phyloP scores from a whole-genome alignment of 2,888 invertebrate genomes.

The Linnaemya tessellans region DNA sequence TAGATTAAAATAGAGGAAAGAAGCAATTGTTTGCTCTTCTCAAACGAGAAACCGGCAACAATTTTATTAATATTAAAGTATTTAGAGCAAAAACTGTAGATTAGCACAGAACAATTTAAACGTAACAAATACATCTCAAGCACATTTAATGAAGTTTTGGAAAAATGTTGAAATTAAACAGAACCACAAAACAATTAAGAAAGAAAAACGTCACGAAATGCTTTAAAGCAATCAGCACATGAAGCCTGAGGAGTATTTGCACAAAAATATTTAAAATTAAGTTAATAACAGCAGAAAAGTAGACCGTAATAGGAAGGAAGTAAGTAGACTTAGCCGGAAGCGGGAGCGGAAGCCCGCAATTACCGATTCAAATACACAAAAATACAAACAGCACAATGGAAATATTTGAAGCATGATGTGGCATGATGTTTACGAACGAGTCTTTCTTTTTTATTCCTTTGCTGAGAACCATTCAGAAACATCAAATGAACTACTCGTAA shows the following conservation, averaged over 20 bases:
- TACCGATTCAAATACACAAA: constrained; percentile 59
- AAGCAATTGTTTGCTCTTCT: not conserved
- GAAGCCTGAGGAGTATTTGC: constrained; percentile 48
- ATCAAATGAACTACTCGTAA: not conserved
- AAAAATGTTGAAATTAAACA: constrained; percentile 30
- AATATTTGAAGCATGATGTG: not conserved
- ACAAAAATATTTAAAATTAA: constrained; percentile 22
- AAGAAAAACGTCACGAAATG: constrained; percentile 43
- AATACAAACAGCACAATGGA: constrained; percentile 47
- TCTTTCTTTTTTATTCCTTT: not conserved
- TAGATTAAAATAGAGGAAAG: constrained; percentile 32
- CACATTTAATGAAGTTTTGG: constrained; percentile 55
- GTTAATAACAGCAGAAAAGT: constrained; percentile 30
- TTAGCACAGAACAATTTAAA: constrained; percentile 26
- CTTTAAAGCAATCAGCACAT: constrained; percentile 64
- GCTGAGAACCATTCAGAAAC: not conserved
- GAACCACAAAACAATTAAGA: constrained; percentile 31
- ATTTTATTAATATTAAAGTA: constrained; percentile 41
- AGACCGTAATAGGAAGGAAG: constrained; percentile 52
- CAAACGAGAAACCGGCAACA: constrained; percentile 2
- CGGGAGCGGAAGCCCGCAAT: constrained; percentile 71
- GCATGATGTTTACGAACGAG: constrained; percentile 2
- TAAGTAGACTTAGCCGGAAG: constrained; percentile 66
- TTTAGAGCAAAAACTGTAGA: not conserved
- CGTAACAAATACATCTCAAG: constrained; percentile 21